Evolutionary conservation across 2,888 invertebrate genomes (phyloP).

Genomic region (Clepsis dumicolana): DNA sequence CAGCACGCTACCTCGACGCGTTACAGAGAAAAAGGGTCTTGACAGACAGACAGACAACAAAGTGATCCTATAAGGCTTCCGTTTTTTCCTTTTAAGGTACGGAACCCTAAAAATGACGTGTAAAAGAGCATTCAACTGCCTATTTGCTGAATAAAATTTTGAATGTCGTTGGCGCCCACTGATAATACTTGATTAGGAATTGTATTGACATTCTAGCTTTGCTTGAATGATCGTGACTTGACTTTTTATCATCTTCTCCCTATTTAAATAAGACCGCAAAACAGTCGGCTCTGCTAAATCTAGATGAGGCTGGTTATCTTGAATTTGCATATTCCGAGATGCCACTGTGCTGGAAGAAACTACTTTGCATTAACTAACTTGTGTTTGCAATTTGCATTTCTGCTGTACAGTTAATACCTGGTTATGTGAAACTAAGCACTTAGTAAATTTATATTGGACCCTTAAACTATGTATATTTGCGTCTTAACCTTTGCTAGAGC

Average conservation of each 20-base stretch:
- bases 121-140: too few species aligned
- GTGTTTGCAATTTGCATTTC: slow-evolving; percentile 21
- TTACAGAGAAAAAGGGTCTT: too few species aligned
- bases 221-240: slow-evolving; percentile 18
- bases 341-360: slow-evolving; percentile 15
- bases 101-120: too few species aligned
- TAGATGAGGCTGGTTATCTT: slow-evolving; percentile 27
- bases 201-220: slow-evolving; percentile 10
- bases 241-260: slow-evolving; percentile 10
- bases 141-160: too few species aligned
- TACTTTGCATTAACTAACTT: slow-evolving; percentile 22
- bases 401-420: slow-evolving; percentile 4
- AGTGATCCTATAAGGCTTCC: too few species aligned
- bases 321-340: slow-evolving; percentile 23
- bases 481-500: not conserved
- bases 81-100: too few species aligned
- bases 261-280: slow-evolving; percentile 5
- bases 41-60: too few species aligned
- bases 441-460: not conserved
- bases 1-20: too few species aligned
- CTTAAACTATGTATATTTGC: not conserved
- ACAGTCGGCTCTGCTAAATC: slow-evolving; percentile 20
- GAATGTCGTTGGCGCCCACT: not conserved
- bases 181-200: not conserved
- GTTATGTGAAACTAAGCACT: not conserved